Base-by-base conservation (phyloP, 2,888 invertebrate species). In the Meiosimyza platycephala region DNA sequence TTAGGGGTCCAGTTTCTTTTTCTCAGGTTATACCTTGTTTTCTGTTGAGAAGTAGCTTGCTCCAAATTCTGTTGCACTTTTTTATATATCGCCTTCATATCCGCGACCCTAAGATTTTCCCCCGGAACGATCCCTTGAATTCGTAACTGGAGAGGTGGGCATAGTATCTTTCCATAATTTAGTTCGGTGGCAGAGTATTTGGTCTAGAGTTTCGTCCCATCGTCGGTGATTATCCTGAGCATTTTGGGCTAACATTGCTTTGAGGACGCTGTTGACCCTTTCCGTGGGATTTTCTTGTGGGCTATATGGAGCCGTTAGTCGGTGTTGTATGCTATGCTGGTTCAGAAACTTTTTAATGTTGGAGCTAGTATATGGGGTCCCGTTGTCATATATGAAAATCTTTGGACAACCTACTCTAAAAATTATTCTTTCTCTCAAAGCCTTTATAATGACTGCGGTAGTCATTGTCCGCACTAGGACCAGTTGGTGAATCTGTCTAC, bases 381-480 rank as follows among this genome's bases (percentile, higher is more conserved):
- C 62, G 47, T 71, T 74, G 15, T 74, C 72, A 7, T 71, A 62
- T 1, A 74, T 57, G 4, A 74, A 13, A 0, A 57, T 22, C 18
- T 67, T 71, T 12, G 48, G 72, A 1, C 28, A 18, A 0, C 72
- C 72, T 33, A 59, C 71, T 1, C 71, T 3, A 3, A 50, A 59
- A 2, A 59, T 22, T 0, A 59, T 16, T 16, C 57, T 6, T 16
- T 63, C 50, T 50, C 13, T 9, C 2, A 63, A 48, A n/a, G 63
- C 63, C 6, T 11, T 64, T 12, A 64, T 64, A 22, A 40, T 22
- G 12, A 18, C 12, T 15, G 6, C 11, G 7, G 63, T 4, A 9
- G 63, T 63, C 13, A 22, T 22, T 40, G 12, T 12, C 0, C 47
- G 47, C 3, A 62, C 18, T 2, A 47, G 33, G 9, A 62, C 11